phyloP scores from a whole-genome alignment of 2,888 invertebrate species.

The Arctia plantaginis region DNA sequence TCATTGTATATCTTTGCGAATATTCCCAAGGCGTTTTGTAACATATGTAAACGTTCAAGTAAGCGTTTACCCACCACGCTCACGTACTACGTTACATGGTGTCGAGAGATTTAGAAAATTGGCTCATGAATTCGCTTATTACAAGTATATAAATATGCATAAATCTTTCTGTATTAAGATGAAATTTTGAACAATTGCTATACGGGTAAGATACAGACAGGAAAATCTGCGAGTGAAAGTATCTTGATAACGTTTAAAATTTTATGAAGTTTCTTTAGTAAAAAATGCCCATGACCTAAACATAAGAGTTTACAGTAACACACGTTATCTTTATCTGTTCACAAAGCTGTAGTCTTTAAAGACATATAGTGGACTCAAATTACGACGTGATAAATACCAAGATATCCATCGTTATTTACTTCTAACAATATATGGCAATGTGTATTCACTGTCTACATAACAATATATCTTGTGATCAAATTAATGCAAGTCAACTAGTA shows the following conservation, averaged over 20 bases:
- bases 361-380: too few relatives aligned
- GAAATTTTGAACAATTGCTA: not conserved
- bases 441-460: not conserved
- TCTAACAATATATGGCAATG: not conserved
- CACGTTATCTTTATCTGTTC: too few relatives aligned
- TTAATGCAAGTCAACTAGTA: not conserved
- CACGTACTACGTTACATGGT: slow-evolving; percentile 8
- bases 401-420: too few relatives aligned
- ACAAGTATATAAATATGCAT: not conserved
- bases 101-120: not conserved
- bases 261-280: too few relatives aligned
- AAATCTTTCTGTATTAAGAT: not conserved
- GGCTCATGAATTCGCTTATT: not conserved
- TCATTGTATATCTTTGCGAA: slow-evolving; percentile 29
- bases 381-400: too few relatives aligned
- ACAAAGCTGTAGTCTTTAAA: too few relatives aligned
- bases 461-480: not conserved
- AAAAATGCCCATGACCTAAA: too few relatives aligned
- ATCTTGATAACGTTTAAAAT: not conserved
- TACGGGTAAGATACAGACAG: not conserved
- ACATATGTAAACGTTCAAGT: slow-evolving; percentile 60
- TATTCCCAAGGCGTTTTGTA: slow-evolving; percentile 45
- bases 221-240: not conserved
- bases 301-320: too few relatives aligned
- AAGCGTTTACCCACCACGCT: slow-evolving; percentile 40